A percentile compares a stretch with the other conserved stretches of the same genome.
Conservation (phyloP, 2,113 vertebrate genomes). For the Poicephalus gulielmi region DNA sequence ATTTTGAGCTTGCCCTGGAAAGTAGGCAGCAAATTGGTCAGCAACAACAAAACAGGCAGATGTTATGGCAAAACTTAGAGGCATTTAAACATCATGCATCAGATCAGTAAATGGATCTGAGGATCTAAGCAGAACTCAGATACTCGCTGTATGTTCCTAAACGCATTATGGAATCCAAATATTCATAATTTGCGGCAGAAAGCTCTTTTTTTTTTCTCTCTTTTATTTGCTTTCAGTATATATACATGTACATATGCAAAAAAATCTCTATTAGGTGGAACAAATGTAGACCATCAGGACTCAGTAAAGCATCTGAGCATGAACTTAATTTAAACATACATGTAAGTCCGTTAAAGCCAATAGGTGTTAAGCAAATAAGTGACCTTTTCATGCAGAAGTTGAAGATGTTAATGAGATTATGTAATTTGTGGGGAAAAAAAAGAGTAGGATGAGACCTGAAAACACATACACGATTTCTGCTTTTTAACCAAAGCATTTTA, state of each 20-base stretch:
- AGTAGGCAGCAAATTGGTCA: not conserved
- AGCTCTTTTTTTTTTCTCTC: not conserved
- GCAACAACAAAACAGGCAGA: not conserved
- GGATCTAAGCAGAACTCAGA: not conserved
- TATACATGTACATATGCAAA: not conserved
- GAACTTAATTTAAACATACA: not conserved
- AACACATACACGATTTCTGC: not conserved
- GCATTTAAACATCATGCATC: not conserved
- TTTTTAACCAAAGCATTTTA: not conserved
- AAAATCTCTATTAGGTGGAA: not conserved
- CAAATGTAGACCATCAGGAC: not conserved
- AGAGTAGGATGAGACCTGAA: not conserved
- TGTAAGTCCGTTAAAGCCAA: not conserved
- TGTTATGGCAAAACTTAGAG: not conserved
- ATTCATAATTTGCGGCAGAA: not conserved
- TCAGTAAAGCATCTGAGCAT: not conserved
- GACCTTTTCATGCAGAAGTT: not conserved
- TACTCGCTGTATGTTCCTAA: not conserved
- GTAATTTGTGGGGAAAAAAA: not conserved
- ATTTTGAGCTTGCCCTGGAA: not conserved
- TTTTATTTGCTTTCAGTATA: not conserved
- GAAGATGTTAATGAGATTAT: not conserved
- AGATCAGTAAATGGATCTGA: not conserved
- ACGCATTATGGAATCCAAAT: not conserved
- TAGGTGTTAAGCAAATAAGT: not conserved